phyloP scores from a whole-genome alignment of 2,888 invertebrate species.

The Myathropa florea region DNA sequence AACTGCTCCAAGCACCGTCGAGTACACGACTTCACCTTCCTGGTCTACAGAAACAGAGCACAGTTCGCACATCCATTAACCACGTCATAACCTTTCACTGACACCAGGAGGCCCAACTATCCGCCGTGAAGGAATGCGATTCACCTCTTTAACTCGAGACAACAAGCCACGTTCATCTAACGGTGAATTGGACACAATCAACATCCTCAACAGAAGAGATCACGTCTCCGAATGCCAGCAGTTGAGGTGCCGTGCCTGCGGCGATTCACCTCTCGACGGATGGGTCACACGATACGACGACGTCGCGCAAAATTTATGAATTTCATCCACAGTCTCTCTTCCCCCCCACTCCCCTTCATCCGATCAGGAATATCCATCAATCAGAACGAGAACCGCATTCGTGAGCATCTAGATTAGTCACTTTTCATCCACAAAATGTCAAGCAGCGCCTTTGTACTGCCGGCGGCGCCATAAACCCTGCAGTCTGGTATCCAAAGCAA shows the following conservation, averaged over 20 bases:
- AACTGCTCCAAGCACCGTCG: not conserved
- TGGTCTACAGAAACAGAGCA: not conserved
- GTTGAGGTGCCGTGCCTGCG: too few relatives aligned
- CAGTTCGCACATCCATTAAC: not conserved
- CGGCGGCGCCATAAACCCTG: constrained; percentile 50
- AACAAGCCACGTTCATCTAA: not conserved
- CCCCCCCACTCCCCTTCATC: not conserved
- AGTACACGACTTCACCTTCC: not conserved
- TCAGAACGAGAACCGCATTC: not conserved
- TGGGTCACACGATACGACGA: not conserved
- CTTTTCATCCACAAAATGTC: constrained; percentile 29
- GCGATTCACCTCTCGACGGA: not conserved
- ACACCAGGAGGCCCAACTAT: not conserved
- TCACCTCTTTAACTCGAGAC: not conserved
- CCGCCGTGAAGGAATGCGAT: not conserved
- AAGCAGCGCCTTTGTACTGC: constrained; percentile 28
- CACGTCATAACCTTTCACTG: not conserved
- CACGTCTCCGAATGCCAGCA: too few relatives aligned
- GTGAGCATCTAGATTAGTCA: constrained; percentile 18
- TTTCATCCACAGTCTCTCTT: not conserved
- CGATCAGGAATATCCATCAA: not conserved
- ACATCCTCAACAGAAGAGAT: not conserved
- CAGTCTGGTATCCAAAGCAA: constrained; percentile 34
- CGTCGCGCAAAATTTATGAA: not conserved
- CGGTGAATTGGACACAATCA: not conserved